These are phyloP conservation scores for Myotis pilosus DNA, from an alignment of 2,797 vertebrate species.

Conservation along the genomic window DNA sequence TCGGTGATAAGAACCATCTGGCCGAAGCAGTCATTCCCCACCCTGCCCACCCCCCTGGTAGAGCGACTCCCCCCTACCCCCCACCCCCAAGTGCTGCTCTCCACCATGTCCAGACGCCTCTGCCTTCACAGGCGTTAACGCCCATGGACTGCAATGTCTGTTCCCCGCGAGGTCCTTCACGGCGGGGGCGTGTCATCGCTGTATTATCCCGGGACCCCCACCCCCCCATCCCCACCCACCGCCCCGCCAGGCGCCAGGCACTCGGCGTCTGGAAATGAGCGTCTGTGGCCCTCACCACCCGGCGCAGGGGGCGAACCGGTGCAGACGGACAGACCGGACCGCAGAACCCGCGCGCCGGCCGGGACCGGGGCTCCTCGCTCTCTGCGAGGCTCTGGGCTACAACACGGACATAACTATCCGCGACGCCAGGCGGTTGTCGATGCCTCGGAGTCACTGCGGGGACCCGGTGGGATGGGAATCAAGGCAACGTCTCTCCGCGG, in stretches of 20 bases:
- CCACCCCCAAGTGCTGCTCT: neutral
- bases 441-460: neutral
- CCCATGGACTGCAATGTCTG: neutral
- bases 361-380: neutral
- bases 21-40: constrained; percentile 7
- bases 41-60: neutral
- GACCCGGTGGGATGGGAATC: neutral
- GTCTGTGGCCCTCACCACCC: neutral
- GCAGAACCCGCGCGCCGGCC: neutral
- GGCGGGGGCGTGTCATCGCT: neutral
- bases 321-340: neutral
- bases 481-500: neutral
- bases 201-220: neutral
- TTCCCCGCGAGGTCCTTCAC: neutral
- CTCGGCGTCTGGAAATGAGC: neutral
- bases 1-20: neutral
- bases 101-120: neutral
- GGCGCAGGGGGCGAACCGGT: neutral
- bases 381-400: neutral
- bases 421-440: neutral
- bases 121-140: neutral
- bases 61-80: neutral
- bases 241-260: neutral
- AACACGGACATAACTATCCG: neutral
- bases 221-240: too few species aligned